These are phyloP conservation scores for Leptinotarsa lineolata DNA, from an alignment of 1,140 invertebrate species.

Conservation along the genomic window DNA sequence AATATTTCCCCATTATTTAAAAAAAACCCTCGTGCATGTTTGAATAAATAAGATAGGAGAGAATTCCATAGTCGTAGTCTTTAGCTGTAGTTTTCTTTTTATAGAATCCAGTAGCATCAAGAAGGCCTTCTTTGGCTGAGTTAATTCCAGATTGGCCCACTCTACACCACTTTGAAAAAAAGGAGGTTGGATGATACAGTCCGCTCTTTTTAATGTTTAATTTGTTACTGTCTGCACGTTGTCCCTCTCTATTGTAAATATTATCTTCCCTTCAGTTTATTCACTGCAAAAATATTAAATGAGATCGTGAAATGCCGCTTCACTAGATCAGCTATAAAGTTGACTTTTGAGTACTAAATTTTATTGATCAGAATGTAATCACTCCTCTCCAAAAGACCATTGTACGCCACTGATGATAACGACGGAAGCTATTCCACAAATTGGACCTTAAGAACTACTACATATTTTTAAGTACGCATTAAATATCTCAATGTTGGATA, in stretches of 20 bases:
- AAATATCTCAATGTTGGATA: too few relatives aligned
- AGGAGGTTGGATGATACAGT: constrained; percentile 69
- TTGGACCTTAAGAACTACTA: too few relatives aligned
- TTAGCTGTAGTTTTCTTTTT: constrained; percentile 56
- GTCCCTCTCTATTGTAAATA: constrained; percentile 21
- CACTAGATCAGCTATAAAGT: too few relatives aligned
- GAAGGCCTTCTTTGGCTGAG: constrained; percentile 89
- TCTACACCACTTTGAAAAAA: constrained; percentile 82
- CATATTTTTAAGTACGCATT: too few relatives aligned
- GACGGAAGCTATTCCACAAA: too few relatives aligned
- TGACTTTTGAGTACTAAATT: too few relatives aligned
- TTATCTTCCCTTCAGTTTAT: constrained; percentile 31
- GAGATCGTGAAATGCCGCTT: too few relatives aligned
- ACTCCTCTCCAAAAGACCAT: too few relatives aligned
- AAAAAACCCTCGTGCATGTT: background rate
- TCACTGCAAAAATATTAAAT: too few relatives aligned
- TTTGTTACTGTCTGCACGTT: constrained; percentile 35
- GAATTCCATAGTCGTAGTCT: background rate
- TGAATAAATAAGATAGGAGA: constrained; percentile 20
- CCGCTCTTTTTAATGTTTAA: constrained; percentile 35
- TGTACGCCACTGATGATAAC: too few relatives aligned
- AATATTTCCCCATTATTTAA: too few relatives aligned
- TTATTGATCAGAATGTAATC: too few relatives aligned
- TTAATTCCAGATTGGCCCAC: constrained; percentile 95
- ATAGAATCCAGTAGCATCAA: constrained; percentile 68